Base-by-base conservation (phyloP, 1,140 invertebrate species). In the Aphidius ervi region DNA sequence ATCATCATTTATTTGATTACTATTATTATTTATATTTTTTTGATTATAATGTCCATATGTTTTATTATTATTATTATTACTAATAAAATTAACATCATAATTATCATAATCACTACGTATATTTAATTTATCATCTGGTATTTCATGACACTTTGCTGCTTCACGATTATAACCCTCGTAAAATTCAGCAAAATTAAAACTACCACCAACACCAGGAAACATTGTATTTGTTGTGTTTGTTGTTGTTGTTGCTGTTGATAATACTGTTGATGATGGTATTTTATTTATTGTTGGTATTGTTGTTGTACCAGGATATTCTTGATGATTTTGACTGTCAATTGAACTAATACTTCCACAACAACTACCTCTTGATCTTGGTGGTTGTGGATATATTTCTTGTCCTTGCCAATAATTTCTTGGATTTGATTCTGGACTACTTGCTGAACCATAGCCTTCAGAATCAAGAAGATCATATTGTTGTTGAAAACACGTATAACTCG, bases 361-460 rank as follows among this genome's bases (percentile, higher is more conserved):
- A 48, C 76, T 78, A 39, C 74, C 76, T 37, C 76, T 60, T 10
- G 76, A 78, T 8, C 74, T 67, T 1, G 76, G 70, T 6, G 75
- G 75, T 39, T 76, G 75, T 6, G 76, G 76, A 52, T 78, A 78
- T 5, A 58, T 64, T n/a, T 70, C 71, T 9, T 71, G 74, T 23
- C 68, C 63, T 39, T 61, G 64, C 64, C 70, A 72, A 45, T 62
- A 55, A 23, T 40, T 62, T 23, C 72, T 67, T 7, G 72, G 69
- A 59, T 76, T 76, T 10, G 76, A 78, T 52, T 78, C 76, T 5
- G 76, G 76, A 61, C 76, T 78, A 49, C 76, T 78, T 0, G 76
- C 76, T 3, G 76, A 78, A 4, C 76, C 76, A 64, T 78, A 78
- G 52, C 76, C 76, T 62, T 77, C 76, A 9, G 75, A 77, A 47